Percentiles rank a stretch among this genome's conserved stretches.
These are phyloP conservation scores for Agrotis clavis DNA, from an alignment of 2,888 invertebrate genomes.

Conservation along the genomic window DNA sequence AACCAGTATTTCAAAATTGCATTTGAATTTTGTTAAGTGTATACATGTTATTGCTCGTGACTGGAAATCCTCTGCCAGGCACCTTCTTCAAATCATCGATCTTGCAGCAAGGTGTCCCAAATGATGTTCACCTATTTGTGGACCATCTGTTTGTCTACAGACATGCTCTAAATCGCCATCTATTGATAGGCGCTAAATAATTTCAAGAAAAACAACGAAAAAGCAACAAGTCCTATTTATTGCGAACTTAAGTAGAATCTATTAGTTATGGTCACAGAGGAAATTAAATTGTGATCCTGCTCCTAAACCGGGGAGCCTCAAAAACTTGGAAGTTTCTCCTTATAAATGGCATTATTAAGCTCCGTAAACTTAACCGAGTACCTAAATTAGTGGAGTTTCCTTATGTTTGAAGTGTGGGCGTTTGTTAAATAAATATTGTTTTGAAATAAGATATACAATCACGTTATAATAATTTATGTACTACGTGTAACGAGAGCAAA, in stretches of 20 bases:
- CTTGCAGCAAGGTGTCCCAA: no score
- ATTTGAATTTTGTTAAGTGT: no score
- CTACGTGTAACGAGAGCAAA: neutral
- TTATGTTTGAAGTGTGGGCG: slow-evolving; percentile 49
- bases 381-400: slow-evolving; percentile 65
- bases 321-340: slow-evolving; percentile 52
- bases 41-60: no score
- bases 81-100: no score
- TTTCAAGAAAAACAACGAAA: slow-evolving; percentile 31
- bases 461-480: no score
- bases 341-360: slow-evolving; percentile 57
- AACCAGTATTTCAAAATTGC: no score
- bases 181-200: slow-evolving; percentile 24
- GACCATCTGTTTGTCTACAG: no score
- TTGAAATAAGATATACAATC: slow-evolving; percentile 19
- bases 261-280: slow-evolving; percentile 38
- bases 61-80: no score
- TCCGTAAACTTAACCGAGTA: slow-evolving; percentile 55
- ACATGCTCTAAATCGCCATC: neutral
- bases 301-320: slow-evolving; percentile 36
- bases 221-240: slow-evolving; percentile 37
- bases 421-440: slow-evolving; percentile 48
- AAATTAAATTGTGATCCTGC: slow-evolving; percentile 58
- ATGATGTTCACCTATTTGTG: no score
- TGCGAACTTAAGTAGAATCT: slow-evolving; percentile 36